Evolutionary conservation across 2,888 invertebrate genomes (phyloP).

Genomic region (Hanleya hanleyi): DNA sequence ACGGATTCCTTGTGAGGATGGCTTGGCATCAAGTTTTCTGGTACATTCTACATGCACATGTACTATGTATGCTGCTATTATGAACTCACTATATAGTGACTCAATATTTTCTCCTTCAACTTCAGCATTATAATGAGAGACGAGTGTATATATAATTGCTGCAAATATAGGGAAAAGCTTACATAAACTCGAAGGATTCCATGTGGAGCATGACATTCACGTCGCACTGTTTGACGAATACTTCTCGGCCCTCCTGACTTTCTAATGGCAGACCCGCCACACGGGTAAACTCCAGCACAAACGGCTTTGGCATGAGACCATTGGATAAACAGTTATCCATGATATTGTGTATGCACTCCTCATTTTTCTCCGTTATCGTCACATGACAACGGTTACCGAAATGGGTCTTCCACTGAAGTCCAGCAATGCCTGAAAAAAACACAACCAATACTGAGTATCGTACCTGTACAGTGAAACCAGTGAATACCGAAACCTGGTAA

Average conservation of each 20-base stretch:
- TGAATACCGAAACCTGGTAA: too few species aligned
- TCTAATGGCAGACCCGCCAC: constrained; percentile 41
- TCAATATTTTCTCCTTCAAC: too few species aligned
- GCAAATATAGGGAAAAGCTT: too few species aligned
- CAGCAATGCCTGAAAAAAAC: constrained; percentile 59
- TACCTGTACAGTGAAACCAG: too few species aligned
- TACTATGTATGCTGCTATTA: too few species aligned
- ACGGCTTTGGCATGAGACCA: constrained; percentile 23
- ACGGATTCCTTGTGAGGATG: too few species aligned
- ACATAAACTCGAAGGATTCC: constrained; percentile 63
- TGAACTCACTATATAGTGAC: too few species aligned
- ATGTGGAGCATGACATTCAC: constrained; percentile 49
- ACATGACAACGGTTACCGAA: constrained; percentile 45
- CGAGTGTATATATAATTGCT: too few species aligned
- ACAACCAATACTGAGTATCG: too few species aligned
- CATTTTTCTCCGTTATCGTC: constrained; percentile 44
- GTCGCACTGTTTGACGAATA: constrained; percentile 46
- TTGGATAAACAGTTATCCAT: constrained; percentile 41
- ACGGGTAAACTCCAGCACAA: constrained; percentile 31
- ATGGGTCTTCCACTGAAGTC: constrained; percentile 58
- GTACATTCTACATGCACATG: too few species aligned
- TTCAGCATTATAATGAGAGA: too few species aligned
- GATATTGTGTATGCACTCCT: constrained; percentile 19
- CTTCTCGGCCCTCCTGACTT: constrained; percentile 37
- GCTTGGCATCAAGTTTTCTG: too few species aligned